Conservation (phyloP, 1,140 invertebrate genomes). For the Nasonia vitripennis region DNA sequence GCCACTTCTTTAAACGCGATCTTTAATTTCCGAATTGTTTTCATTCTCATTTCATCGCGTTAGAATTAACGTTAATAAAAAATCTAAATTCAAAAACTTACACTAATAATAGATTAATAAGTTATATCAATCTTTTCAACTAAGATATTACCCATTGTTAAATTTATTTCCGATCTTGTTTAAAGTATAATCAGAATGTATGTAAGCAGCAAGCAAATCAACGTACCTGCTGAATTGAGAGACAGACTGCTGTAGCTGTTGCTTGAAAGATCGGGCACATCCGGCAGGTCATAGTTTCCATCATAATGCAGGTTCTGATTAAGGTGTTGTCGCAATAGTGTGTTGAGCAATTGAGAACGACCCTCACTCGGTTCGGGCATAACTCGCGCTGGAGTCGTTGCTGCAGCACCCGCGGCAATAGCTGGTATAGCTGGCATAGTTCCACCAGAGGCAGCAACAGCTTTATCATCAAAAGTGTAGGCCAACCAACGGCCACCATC, state of each 20-base stretch:
- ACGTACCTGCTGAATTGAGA: constrained; percentile 74
- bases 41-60: no score
- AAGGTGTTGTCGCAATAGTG: constrained; percentile 69
- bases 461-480: constrained; percentile 91
- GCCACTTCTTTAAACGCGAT: neutral
- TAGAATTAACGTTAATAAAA: no score
- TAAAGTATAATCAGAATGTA: neutral
- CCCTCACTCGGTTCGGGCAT: constrained; percentile 68
- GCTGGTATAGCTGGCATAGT: constrained; percentile 67
- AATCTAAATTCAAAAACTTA: no score
- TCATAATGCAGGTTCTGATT: constrained; percentile 63
- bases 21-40: no score
- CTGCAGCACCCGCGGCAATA: neutral
- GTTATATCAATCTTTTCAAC: no score
- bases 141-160: no score
- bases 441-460: constrained; percentile 75
- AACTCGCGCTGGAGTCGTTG: constrained; percentile 18
- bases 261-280: constrained; percentile 72
- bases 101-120: no score
- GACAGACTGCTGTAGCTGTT: constrained; percentile 77
- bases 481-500: constrained; percentile 84
- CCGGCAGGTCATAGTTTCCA: constrained; percentile 68
- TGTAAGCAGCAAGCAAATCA: neutral
- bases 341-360: constrained; percentile 66
- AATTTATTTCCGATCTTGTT: no score